These are phyloP conservation scores for Cotesia chilonis DNA, from an alignment of 1,140 invertebrate genomes.

Conservation along the genomic window DNA sequence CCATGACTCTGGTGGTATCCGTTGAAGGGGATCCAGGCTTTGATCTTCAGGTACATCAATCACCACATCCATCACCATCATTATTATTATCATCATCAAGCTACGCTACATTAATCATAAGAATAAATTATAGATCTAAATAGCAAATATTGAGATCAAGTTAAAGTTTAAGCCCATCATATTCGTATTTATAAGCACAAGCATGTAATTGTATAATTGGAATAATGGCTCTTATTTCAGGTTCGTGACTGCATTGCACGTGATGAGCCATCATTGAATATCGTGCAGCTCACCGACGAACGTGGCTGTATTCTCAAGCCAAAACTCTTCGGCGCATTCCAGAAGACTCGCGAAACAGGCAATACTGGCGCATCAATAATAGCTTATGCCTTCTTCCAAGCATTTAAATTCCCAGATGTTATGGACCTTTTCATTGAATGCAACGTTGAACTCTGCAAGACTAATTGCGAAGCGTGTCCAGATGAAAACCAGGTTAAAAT, in stretches of 20 bases:
- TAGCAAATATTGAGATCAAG: too few species aligned
- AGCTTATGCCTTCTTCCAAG: slow-evolving; percentile 83
- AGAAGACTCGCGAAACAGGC: slow-evolving; percentile 79
- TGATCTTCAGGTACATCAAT: slow-evolving; percentile 71
- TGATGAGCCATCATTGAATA: slow-evolving; percentile 72
- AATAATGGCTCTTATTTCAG: slow-evolving; percentile 42
- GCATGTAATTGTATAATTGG: slow-evolving; percentile 16
- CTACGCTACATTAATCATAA: neutral
- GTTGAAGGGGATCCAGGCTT: slow-evolving; percentile 83
- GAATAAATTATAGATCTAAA: neutral
- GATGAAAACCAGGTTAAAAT: slow-evolving; percentile 69
- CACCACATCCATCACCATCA: too few species aligned
- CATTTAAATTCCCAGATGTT: slow-evolving; percentile 88
- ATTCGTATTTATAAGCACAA: neutral
- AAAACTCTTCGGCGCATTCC: slow-evolving; percentile 84
- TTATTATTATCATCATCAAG: neutral
- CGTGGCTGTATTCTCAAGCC: slow-evolving; percentile 83
- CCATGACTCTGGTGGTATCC: slow-evolving; percentile 82
- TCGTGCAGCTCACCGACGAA: slow-evolving; percentile 77
- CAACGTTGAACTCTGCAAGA: slow-evolving; percentile 85
- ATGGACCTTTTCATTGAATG: slow-evolving; percentile 88
- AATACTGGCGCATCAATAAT: slow-evolving; percentile 79
- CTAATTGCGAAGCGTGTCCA: slow-evolving; percentile 78
- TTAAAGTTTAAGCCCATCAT: too few species aligned
- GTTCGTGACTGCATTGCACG: slow-evolving; percentile 80